Conservation (phyloP, 30 jellyfish, hydroid and myxozoan species). For the Rhopilema esculentum region DNA sequence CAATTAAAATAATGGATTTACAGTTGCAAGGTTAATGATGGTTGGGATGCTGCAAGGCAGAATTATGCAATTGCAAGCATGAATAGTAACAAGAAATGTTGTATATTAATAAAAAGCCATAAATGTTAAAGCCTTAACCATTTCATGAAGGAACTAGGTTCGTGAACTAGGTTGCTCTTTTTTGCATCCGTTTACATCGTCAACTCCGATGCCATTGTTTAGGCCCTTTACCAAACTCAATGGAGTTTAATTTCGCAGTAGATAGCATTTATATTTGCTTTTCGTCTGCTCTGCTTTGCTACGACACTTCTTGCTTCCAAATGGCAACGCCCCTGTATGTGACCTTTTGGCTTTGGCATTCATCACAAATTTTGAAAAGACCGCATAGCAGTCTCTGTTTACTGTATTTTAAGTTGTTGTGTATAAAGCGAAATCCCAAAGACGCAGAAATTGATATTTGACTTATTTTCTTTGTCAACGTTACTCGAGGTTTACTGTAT, state of each 20-base stretch:
- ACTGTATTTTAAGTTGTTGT: neutral
- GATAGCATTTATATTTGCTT: neutral
- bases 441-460: neutral
- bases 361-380: neutral
- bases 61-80: neutral
- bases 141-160: too few species aligned
- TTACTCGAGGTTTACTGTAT: neutral
- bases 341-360: neutral
- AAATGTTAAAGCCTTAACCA: too few species aligned
- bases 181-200: too few species aligned
- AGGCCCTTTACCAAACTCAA: too few species aligned
- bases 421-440: neutral
- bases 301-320: too few species aligned
- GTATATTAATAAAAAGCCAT: too few species aligned
- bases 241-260: neutral
- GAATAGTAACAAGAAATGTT: neutral
- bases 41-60: neutral
- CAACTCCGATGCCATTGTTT: too few species aligned
- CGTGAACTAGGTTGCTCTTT: too few species aligned
- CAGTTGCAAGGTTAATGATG: neutral
- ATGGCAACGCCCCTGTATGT: neutral
- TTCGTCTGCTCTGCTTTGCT: neutral
- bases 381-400: neutral
- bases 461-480: neutral
- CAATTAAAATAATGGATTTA: neutral